These are phyloP conservation scores for Poecilia latipinna DNA, from an alignment of 2,113 vertebrate species.

Conservation along the genomic window DNA sequence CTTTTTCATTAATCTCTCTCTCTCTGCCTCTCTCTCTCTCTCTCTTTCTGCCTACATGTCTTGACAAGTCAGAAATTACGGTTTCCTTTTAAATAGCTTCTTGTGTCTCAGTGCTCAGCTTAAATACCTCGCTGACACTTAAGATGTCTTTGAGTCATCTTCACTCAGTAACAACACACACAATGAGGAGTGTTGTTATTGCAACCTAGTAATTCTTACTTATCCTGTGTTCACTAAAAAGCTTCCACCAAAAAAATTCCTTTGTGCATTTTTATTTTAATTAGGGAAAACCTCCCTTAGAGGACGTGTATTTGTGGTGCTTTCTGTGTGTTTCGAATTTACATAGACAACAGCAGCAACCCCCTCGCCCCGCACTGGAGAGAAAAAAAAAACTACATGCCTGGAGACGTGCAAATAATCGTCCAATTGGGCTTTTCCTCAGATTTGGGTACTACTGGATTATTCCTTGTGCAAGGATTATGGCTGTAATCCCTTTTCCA, in stretches of 20 bases:
- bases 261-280: background rate
- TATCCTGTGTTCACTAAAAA: background rate
- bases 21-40: too few relatives aligned
- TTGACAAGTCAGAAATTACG: background rate
- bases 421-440: constrained; percentile 55
- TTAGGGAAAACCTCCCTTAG: background rate
- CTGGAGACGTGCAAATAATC: constrained; percentile 60
- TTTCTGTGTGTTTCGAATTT: constrained; percentile 23
- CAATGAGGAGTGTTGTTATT: background rate
- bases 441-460: constrained; percentile 70
- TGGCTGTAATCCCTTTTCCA: constrained; percentile 61
- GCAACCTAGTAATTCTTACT: background rate
- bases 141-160: too few relatives aligned
- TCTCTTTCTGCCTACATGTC: background rate
- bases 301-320: background rate
- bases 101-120: background rate
- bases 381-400: constrained; percentile 18
- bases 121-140: background rate
- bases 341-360: constrained; percentile 54
- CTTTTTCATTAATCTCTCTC: too few relatives aligned
- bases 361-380: constrained; percentile 50
- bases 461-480: constrained; percentile 67
- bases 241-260: background rate
- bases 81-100: background rate
- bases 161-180: background rate